These are phyloP conservation scores for Mimachlamys varia DNA, from an alignment of 2,888 invertebrate genomes.

Conservation along the genomic window DNA sequence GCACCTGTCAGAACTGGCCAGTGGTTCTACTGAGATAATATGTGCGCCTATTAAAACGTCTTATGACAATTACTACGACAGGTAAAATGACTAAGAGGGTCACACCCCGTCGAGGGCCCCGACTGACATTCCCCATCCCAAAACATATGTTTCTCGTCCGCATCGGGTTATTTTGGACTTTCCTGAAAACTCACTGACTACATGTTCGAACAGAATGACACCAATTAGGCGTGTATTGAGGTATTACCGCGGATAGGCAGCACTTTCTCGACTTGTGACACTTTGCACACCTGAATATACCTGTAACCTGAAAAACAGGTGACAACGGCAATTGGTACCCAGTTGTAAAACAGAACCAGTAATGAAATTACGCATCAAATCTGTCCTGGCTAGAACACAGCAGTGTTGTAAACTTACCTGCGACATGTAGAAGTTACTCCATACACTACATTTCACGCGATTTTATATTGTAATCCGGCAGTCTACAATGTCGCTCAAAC, in stretches of 20 bases:
- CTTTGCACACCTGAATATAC: slow-evolving; percentile 28
- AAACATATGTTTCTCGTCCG: slow-evolving; percentile 27
- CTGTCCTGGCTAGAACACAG: background rate
- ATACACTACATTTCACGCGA: slow-evolving; percentile 27
- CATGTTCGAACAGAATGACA: background rate
- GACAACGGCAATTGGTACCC: background rate
- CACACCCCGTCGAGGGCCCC: slow-evolving; percentile 18
- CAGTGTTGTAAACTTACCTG: background rate
- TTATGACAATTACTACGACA: background rate
- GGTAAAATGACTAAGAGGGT: slow-evolving; percentile 28
- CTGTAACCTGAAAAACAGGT: slow-evolving; percentile 15
- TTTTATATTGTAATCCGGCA: background rate
- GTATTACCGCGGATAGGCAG: background rate
- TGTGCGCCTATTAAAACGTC: background rate
- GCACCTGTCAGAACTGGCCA: background rate
- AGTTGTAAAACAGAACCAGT: background rate
- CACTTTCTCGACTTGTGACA: slow-evolving; percentile 19
- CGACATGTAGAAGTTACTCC: background rate
- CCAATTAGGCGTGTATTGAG: background rate
- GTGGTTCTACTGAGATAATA: background rate
- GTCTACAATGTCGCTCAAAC: slow-evolving; percentile 46
- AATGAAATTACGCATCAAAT: background rate
- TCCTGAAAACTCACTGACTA: background rate
- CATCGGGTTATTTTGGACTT: background rate
- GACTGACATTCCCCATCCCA: background rate